phyloP scores from a whole-genome alignment of 2,888 invertebrate genomes.

The Tenthredo amoena region DNA sequence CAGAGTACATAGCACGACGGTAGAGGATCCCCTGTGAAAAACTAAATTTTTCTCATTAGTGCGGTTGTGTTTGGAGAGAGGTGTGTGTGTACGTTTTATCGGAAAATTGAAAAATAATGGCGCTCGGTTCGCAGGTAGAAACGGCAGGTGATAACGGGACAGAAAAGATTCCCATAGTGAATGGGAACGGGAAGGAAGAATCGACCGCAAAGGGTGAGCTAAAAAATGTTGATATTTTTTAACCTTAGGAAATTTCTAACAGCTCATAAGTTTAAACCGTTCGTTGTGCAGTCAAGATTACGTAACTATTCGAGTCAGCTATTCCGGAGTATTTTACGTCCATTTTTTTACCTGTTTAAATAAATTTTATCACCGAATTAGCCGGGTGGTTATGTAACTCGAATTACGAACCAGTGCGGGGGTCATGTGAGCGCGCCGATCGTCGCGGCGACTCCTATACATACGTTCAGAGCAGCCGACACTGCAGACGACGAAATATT shows the following conservation, averaged over 20 bases:
- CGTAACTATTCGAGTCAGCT: neutral
- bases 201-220: conserved; percentile 63
- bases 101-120: conserved; percentile 67
- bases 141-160: conserved; percentile 73
- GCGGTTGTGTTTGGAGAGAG: conserved; percentile 13
- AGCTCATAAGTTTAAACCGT: neutral
- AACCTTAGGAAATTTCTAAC: neutral
- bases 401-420: conserved; percentile 54
- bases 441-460: conserved; percentile 58
- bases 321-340: neutral
- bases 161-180: conserved; percentile 71
- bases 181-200: conserved; percentile 65
- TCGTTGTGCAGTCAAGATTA: neutral
- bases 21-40: neutral
- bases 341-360: neutral
- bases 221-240: conserved; percentile 21
- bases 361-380: conserved; percentile 40
- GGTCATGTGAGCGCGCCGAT: conserved; percentile 68
- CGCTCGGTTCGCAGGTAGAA: conserved; percentile 77
- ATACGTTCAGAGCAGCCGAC: conserved; percentile 44
- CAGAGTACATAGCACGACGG: conserved; percentile 19
- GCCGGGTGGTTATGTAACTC: conserved; percentile 53
- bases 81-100: conserved; percentile 40
- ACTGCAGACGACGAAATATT: conserved; percentile 52
- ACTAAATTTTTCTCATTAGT: neutral